Evolutionary conservation across 2,113 vertebrate species (phyloP), one percentile per base, ranked within the genome.

Genomic region (Hippocampus abdominalis): DNA sequence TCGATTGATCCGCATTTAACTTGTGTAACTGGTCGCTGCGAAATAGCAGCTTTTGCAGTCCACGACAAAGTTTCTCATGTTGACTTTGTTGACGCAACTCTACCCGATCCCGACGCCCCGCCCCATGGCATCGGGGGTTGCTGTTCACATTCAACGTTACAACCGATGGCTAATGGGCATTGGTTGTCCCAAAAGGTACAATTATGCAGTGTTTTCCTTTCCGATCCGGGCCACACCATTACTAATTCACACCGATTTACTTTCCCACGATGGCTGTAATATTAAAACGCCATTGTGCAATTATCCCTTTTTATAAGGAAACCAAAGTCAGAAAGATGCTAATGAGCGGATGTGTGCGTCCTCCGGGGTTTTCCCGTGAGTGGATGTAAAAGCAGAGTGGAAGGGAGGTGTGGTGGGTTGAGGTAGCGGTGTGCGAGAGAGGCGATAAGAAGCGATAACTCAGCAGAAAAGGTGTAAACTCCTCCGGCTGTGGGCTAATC

Each of bases 381-480:
- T 59, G 70, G 60, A 70, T 79, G 67, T 75, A 74, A 51, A 71
- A 64, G 40, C n/a, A 23, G 66, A 75, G 60, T 59, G 70, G 3
- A 21, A 21, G 21, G 18, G 60, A 13, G 20, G 18, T 39, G 11
- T 59, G 29, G 29, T 64, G 69, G 29, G 66, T 65, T 29, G 49
- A 67, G n/a, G 42, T 36, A 71, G 32, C 32, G 69, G 42, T 59
- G 65, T 71, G 77, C n/a, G 39, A 71, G 42, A 64, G 63, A 71
- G 74, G 68, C 64, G 74, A 78, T 75, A 71, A 75, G 75, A 87
- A 81, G 78, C 12, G 68, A 77, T 81, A 77, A 78, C 80, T 87
- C 78, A 88, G 81, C 86, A 89, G 78, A 84, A 84, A 60, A 87
- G 80, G 68, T 77, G 75, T 75, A 69, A 85, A 86, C 81, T 84